Evolutionary conservation across 2,797 vertebrate genomes (phyloP).

Genomic region (Eurystomus glaucurus): DNA sequence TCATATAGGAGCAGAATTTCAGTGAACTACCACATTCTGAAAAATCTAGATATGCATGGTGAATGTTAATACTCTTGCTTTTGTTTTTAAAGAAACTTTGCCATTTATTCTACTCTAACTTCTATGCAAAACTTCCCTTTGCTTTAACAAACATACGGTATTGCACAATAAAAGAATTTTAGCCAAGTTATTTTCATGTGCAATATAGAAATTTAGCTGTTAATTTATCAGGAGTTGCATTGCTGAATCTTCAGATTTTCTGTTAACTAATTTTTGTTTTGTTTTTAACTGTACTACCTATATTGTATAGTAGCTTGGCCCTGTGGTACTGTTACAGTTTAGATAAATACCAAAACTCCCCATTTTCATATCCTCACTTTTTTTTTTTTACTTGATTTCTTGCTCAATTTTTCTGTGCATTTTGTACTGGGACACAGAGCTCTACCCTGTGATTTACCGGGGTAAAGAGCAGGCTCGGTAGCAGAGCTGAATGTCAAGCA

Average conservation of each 20-base stretch:
- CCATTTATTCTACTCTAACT: neutral
- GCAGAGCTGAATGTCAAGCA: neutral
- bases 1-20: neutral
- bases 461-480: neutral
- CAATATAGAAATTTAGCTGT: neutral
- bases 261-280: neutral
- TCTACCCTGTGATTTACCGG: neutral
- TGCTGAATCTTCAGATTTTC: neutral
- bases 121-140: neutral
- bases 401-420: neutral
- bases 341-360: neutral
- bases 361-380: neutral
- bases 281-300: neutral
- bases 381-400: neutral
- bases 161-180: neutral
- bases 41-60: neutral
- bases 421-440: constrained; percentile 2
- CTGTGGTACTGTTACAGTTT: neutral
- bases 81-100: neutral
- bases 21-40: neutral
- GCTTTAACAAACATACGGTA: neutral
- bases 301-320: neutral
- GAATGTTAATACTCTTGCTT: neutral
- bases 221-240: neutral
- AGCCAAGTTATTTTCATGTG: neutral